A percentile compares a stretch with the other conserved stretches of the same genome.
Evolutionary conservation across 2,113 vertebrate species (phyloP).

Genomic region (Vidua macroura): DNA sequence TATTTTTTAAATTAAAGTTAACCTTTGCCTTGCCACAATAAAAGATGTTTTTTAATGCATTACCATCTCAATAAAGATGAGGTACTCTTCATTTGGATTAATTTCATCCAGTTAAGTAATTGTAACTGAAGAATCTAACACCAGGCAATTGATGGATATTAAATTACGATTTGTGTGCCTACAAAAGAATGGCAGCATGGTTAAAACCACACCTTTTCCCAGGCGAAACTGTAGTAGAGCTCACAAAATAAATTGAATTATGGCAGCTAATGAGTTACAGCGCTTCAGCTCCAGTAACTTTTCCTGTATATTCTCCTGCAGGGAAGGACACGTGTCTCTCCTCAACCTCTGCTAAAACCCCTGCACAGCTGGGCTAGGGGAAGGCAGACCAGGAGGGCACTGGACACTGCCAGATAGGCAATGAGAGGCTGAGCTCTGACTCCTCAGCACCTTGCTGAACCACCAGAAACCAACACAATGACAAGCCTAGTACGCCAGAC

Average conservation of each 20-base stretch:
- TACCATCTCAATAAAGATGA: neutral
- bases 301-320: neutral
- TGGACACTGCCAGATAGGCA: neutral
- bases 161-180: neutral
- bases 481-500: neutral
- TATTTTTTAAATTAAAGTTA: slow-evolving; percentile 6
- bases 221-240: neutral
- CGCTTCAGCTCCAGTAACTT: neutral
- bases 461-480: rapidly evolving
- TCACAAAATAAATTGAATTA: slow-evolving; percentile 12
- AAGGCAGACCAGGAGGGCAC: neutral
- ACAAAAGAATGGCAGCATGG: neutral
- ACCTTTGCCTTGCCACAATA: neutral
- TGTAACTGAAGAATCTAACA: neutral
- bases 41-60: neutral
- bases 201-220: slow-evolving; percentile 24
- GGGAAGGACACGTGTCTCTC: neutral
- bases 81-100: neutral
- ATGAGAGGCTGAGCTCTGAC: rapidly evolving
- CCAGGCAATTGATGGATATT: neutral
- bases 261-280: slow-evolving; percentile 23
- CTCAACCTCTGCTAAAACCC: neutral
- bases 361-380: neutral
- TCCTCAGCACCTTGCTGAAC: neutral
- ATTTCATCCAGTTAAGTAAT: neutral